Percentiles rank a stretch among this genome's conserved stretches.
phyloP scores from a whole-genome alignment of 2,113 vertebrate genomes.

The Numida meleagris region DNA sequence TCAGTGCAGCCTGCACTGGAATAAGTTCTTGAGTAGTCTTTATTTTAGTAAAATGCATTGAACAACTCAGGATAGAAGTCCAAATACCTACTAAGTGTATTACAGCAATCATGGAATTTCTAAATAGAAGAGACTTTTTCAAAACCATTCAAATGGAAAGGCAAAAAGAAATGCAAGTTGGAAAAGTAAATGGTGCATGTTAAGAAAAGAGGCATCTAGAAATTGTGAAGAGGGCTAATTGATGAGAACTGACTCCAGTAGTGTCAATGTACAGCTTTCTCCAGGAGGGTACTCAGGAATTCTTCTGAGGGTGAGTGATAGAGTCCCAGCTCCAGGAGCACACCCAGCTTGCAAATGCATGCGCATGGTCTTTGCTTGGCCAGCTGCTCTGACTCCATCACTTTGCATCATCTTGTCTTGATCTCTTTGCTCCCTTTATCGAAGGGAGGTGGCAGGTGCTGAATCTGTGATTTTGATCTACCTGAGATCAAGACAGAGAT shows the following conservation, averaged over 20 bases:
- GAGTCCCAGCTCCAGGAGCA: not conserved
- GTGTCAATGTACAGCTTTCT: not conserved
- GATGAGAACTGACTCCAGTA: not conserved
- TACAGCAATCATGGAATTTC: not conserved
- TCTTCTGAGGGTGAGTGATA: not conserved
- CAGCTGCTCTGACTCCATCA: not conserved
- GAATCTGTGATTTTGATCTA: not conserved
- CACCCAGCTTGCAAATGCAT: not conserved
- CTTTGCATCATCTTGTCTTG: not conserved
- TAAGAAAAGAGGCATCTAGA: not conserved
- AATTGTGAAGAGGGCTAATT: not conserved
- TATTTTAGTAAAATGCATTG: not conserved
- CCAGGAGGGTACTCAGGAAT: not conserved
- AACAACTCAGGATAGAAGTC: not conserved
- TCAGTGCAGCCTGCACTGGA: not conserved
- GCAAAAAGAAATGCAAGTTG: not conserved
- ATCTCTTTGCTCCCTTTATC: not conserved
- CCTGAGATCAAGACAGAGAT: not conserved
- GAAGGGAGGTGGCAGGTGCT: not conserved
- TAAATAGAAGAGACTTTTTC: not conserved
- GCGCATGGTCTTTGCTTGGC: accelerated
- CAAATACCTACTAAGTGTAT: not conserved
- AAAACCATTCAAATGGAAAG: not conserved
- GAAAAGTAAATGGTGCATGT: not conserved
- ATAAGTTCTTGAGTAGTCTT: not conserved